These are phyloP conservation scores for Antennarius striatus DNA, from an alignment of 2,113 vertebrate genomes.

Conservation along the genomic window DNA sequence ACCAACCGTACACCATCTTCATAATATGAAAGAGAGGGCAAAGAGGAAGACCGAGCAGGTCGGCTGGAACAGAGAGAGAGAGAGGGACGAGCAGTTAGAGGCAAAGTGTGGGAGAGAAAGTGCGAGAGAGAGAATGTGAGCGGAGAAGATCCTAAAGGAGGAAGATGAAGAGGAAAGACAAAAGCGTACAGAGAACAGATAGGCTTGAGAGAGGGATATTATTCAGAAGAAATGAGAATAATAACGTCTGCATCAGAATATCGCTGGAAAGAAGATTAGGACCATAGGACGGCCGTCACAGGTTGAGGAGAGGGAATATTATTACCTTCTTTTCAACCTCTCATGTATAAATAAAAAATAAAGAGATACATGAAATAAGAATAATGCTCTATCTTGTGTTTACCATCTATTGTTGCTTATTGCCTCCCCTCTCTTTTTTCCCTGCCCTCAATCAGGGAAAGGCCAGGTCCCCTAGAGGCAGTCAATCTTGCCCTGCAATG, in stretches of 20 bases:
- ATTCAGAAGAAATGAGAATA: slow-evolving; percentile 96
- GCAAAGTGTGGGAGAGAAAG: slow-evolving; percentile 57
- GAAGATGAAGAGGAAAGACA: slow-evolving; percentile 54
- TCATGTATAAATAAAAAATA: slow-evolving; percentile 76
- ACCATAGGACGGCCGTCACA: slow-evolving; percentile 69
- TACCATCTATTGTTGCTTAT: slow-evolving; percentile 59
- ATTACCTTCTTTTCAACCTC: slow-evolving; percentile 79
- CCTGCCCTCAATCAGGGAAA: slow-evolving; percentile 65
- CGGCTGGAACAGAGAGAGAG: slow-evolving; percentile 17
- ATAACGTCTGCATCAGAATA: slow-evolving; percentile 89
- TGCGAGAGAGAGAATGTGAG: slow-evolving; percentile 16
- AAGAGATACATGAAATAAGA: slow-evolving; percentile 73
- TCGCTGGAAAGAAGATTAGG: slow-evolving; percentile 91
- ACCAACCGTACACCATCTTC: slow-evolving; percentile 70
- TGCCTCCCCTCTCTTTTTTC: slow-evolving; percentile 28
- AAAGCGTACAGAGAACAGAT: slow-evolving; percentile 48
- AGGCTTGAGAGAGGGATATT: slow-evolving; percentile 84
- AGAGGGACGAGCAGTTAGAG: slow-evolving; percentile 54
- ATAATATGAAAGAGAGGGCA: slow-evolving; percentile 79
- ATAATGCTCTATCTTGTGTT: slow-evolving; percentile 72
- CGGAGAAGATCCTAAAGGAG: slow-evolving; percentile 41
- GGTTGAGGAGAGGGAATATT: slow-evolving; percentile 82
- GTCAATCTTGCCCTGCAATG: slow-evolving; percentile 77
- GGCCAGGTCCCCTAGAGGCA: slow-evolving; percentile 72
- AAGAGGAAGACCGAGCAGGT: slow-evolving; percentile 22